Base-by-base conservation (phyloP, 2,113 vertebrate species). In the Oncorhynchus clarkii region DNA sequence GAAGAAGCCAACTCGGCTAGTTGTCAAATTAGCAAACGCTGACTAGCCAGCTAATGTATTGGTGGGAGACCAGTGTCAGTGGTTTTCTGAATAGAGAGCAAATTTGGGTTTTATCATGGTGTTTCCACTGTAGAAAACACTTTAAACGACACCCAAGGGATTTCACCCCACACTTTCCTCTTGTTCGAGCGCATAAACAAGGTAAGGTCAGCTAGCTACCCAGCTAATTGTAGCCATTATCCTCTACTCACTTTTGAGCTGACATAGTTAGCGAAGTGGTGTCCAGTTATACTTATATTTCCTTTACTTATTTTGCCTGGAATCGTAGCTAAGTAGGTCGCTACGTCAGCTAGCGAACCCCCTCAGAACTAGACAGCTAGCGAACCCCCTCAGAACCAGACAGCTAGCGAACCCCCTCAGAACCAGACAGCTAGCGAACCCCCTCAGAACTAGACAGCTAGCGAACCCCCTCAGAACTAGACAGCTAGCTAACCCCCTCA, bases 1-100 rank as follows among this genome's bases (percentile, higher is more conserved):
- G 91, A 92, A 90, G 88, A 71, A 88, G 90, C 91, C 85, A 20
- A 24, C 45, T 49, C 12, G 22, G 65, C 81, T 80, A 86, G 84
- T 78, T 75, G 80, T 84, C 48, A 73, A 72, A 45, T 34, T 80
- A 76, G 9, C 75, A 13, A 67, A 27, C 71, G 76, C 48, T 45
- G 39, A 3, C 29, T 73, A 60, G 71, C 69, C 48, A 75, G 39
- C 57, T 59, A 70, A 74, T 45, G 27, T 70, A 11, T 48, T 26
- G n/a, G n/a, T 62, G 34, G 68, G 22, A 20, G 54, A 8, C 51
- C 24, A 87, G 70, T 78, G 54, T 70, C 70, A 14, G 49, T 83
- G 77, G 67, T 64, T 12, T 22, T 73, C 48, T 75, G 54, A 67
- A 62, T 70, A 26, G 54, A 76, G 45, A 83, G 71, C 22, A 72